phyloP scores from a whole-genome alignment of 2,797 vertebrate genomes.

The Rhincodon typus region DNA sequence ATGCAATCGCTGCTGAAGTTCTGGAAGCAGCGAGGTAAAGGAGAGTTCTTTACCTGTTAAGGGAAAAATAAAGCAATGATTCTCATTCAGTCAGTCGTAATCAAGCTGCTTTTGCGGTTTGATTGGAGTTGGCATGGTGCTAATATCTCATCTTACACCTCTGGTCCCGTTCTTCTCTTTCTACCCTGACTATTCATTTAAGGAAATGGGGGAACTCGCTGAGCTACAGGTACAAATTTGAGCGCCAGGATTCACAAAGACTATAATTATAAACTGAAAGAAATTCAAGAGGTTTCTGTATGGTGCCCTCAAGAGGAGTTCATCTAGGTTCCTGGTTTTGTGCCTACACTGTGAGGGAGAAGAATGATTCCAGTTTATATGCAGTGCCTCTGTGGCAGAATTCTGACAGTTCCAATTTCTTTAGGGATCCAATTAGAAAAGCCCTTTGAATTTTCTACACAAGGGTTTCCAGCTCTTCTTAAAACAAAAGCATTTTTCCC shows the following conservation, averaged over 20 bases:
- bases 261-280: neutral
- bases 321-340: neutral
- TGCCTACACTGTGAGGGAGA: neutral
- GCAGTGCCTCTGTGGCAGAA: neutral
- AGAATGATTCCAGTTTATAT: neutral
- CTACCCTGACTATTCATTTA: neutral
- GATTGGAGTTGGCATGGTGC: neutral
- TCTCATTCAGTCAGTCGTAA: neutral
- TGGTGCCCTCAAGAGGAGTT: neutral
- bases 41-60: constrained; percentile 52
- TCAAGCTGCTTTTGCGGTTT: neutral
- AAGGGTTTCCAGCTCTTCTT: neutral
- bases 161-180: neutral
- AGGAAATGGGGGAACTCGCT: neutral
- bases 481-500: neutral
- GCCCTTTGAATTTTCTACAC: neutral
- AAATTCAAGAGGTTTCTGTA: neutral
- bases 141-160: neutral
- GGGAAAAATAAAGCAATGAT: neutral
- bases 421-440: neutral
- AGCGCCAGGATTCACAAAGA: neutral
- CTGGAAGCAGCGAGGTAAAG: constrained; percentile 47
- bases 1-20: constrained; percentile 50
- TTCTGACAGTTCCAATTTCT: neutral
- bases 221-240: neutral